Evolutionary conservation across 2,113 vertebrate genomes (phyloP).

Genomic region (Pteropus alecto): DNA sequence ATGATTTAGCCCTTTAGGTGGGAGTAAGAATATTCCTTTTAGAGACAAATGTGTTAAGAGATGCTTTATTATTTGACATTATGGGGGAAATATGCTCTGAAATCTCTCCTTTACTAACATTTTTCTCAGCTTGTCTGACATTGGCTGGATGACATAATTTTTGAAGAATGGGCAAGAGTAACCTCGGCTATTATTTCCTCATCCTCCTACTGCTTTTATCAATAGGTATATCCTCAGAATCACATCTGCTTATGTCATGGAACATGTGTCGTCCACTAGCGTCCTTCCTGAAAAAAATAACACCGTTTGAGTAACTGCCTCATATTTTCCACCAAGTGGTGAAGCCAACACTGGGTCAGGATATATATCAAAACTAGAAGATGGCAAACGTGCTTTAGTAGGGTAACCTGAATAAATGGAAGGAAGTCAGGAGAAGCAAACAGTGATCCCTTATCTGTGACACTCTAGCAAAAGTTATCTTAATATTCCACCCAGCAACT

Average conservation of each 20-base stretch:
- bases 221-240: neutral
- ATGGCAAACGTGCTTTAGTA: neutral
- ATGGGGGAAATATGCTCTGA: neutral
- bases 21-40: neutral
- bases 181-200: neutral
- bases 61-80: neutral
- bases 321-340: neutral
- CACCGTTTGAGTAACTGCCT: neutral
- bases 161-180: neutral
- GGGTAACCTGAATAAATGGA: neutral
- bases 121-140: neutral
- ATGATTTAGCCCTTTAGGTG: neutral
- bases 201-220: neutral
- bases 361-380: neutral
- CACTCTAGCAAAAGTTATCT: neutral
- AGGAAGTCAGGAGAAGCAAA: neutral
- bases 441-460: neutral
- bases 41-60: neutral
- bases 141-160: conserved; percentile 15
- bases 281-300: neutral
- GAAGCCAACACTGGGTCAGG: neutral
- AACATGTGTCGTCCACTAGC: neutral
- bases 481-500: neutral
- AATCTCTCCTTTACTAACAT: neutral
- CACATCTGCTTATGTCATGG: neutral